Conservation (phyloP, 2,888 invertebrate species). For the Enchytraeus crypticus region DNA sequence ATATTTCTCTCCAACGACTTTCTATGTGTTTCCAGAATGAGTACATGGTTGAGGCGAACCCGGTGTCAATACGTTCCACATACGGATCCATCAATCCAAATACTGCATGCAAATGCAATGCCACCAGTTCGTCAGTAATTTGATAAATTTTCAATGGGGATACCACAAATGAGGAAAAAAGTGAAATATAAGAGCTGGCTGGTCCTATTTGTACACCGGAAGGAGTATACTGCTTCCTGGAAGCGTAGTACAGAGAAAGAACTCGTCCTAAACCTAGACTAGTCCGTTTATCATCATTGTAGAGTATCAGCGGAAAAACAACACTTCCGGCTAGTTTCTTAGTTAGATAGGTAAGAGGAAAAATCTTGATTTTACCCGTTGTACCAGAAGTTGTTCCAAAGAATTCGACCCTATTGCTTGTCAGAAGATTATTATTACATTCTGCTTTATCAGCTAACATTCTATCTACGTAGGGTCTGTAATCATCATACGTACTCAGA, state of each 20-base stretch:
- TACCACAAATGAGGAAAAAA: slow-evolving; percentile 14
- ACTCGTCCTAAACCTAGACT: slow-evolving; percentile 13
- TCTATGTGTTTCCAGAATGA: slow-evolving; percentile 25
- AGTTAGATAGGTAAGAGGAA: slow-evolving; percentile 20
- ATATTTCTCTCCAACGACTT: slow-evolving; percentile 23
- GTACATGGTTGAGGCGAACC: slow-evolving; percentile 27
- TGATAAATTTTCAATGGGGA: slow-evolving; percentile 16
- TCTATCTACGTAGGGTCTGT: slow-evolving; percentile 11
- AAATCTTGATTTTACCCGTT: slow-evolving; percentile 26
- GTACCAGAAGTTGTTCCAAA: slow-evolving; percentile 28
- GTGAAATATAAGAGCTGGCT: slow-evolving; percentile 15
- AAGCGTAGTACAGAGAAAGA: slow-evolving; percentile 13
- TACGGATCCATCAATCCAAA: slow-evolving; percentile 24
- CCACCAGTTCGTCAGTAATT: slow-evolving; percentile 20
- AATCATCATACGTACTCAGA: slow-evolving; percentile 19
- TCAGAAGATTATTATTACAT: slow-evolving; percentile 18
- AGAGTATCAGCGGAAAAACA: slow-evolving; percentile 17
- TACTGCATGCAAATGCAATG: slow-evolving; percentile 27
- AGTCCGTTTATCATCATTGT: not conserved
- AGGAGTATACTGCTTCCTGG: not conserved
- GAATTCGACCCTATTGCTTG: slow-evolving; percentile 19
- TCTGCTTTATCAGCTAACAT: slow-evolving; percentile 1
- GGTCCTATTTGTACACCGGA: slow-evolving; percentile 18
- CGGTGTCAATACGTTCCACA: slow-evolving; percentile 20
- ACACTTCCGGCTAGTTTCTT: not conserved